Evolutionary conservation across 1,140 invertebrate genomes (phyloP).

Genomic region (Penaeus vannamei): DNA sequence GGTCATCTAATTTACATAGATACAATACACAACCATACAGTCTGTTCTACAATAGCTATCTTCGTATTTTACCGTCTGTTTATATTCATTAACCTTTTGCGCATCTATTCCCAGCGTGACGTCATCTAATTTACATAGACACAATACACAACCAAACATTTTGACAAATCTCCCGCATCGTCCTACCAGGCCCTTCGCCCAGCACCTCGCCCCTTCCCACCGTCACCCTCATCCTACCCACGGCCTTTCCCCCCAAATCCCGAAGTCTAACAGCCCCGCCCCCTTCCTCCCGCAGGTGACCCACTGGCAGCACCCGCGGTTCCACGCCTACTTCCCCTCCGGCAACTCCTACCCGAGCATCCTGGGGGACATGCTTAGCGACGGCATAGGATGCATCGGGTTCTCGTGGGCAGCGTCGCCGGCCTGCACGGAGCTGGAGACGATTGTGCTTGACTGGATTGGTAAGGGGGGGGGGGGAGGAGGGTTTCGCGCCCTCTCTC

Average conservation of each 20-base stretch:
- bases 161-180: too few relatives aligned
- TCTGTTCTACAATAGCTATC: too few relatives aligned
- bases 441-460: slow-evolving; percentile 97
- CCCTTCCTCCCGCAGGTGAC: slow-evolving; percentile 79
- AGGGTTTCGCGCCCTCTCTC: neutral
- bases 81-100: too few relatives aligned
- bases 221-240: slow-evolving; percentile 82
- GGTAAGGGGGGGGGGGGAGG: slow-evolving; percentile 76
- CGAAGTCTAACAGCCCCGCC: slow-evolving; percentile 80
- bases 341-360: slow-evolving; percentile 98
- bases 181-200: neutral
- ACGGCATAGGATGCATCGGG: slow-evolving; percentile 96
- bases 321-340: slow-evolving; percentile 98
- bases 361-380: slow-evolving; percentile 96
- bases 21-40: too few relatives aligned
- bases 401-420: slow-evolving; percentile 99
- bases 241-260: slow-evolving; percentile 97
- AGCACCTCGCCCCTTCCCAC: neutral
- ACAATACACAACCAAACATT: too few relatives aligned
- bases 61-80: too few relatives aligned
- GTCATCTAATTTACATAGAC: too few relatives aligned
- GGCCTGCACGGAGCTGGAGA: slow-evolving; percentile 97
- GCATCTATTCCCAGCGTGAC: too few relatives aligned
- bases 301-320: slow-evolving; percentile 99
- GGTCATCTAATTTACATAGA: too few relatives aligned